Evolutionary conservation across 2,888 invertebrate genomes (phyloP).

Genomic region (Crocallis elinguaria): DNA sequence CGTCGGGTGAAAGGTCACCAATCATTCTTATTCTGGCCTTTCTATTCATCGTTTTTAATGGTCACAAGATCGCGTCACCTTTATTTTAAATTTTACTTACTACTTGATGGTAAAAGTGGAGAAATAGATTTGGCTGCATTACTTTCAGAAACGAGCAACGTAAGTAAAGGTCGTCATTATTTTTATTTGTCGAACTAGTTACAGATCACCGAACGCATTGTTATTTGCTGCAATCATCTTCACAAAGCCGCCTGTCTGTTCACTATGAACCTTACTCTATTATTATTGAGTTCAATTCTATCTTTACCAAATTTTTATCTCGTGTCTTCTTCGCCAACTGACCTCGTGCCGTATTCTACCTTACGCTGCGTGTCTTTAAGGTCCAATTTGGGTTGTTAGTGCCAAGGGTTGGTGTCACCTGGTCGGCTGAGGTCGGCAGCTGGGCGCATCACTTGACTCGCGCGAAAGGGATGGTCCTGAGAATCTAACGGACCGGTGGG

Average conservation of each 20-base stretch:
- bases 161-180: constrained; percentile 48
- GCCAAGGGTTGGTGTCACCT: constrained; percentile 63
- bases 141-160: constrained; percentile 36
- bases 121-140: constrained; percentile 37
- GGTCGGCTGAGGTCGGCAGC: constrained; percentile 69
- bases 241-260: constrained; percentile 41
- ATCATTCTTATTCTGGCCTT: constrained; percentile 7
- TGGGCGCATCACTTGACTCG: constrained; percentile 81
- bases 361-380: constrained; percentile 32
- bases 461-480: constrained; percentile 80
- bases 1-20: constrained; percentile 35
- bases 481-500: constrained; percentile 74
- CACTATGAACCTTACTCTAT: constrained; percentile 52
- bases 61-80: constrained; percentile 7
- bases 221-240: constrained; percentile 70
- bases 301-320: constrained; percentile 42
- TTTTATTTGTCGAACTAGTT: constrained; percentile 73
- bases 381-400: constrained; percentile 42
- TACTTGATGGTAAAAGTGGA: neutral
- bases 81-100: neutral
- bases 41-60: constrained; percentile 6
- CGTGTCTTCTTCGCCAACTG: constrained; percentile 42
- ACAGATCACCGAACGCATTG: constrained; percentile 77
- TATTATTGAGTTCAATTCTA: constrained; percentile 56
- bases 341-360: constrained; percentile 26